These are phyloP conservation scores for Mormyrus iriodes DNA, from an alignment of 2,113 vertebrate genomes.

Conservation along the genomic window DNA sequence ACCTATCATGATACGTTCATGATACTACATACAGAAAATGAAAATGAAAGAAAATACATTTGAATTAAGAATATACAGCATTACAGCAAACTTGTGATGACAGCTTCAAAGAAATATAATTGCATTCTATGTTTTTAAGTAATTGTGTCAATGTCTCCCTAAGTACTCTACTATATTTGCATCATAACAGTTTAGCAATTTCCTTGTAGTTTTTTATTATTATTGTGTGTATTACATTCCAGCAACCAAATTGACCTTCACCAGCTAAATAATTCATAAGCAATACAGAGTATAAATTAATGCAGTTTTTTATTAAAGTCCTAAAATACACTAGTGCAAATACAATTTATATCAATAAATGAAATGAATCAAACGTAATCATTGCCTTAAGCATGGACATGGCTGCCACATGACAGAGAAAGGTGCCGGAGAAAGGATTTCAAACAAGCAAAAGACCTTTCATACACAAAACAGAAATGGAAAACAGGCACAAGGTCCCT, in stretches of 20 bases:
- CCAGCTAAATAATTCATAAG: background rate
- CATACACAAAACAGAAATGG: background rate
- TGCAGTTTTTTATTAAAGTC: background rate
- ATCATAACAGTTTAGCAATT: background rate
- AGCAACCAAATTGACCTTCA: background rate
- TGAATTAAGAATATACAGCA: background rate
- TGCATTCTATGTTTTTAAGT: background rate
- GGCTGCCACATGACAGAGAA: background rate
- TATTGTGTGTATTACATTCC: background rate
- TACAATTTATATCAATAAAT: slow-evolving; percentile 3
- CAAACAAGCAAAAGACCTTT: background rate
- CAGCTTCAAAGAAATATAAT: background rate
- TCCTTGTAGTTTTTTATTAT: background rate
- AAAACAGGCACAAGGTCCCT: background rate
- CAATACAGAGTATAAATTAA: background rate
- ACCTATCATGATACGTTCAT: background rate
- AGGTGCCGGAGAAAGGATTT: background rate
- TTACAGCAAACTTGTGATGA: background rate
- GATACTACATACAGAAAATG: background rate
- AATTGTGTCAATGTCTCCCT: background rate
- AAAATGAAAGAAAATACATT: background rate
- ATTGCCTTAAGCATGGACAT: background rate
- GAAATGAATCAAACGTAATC: background rate
- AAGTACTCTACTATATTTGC: background rate
- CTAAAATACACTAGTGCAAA: background rate